Evolutionary conservation across 2,113 vertebrate genomes (phyloP).

Genomic region (Spilogale gracilis): DNA sequence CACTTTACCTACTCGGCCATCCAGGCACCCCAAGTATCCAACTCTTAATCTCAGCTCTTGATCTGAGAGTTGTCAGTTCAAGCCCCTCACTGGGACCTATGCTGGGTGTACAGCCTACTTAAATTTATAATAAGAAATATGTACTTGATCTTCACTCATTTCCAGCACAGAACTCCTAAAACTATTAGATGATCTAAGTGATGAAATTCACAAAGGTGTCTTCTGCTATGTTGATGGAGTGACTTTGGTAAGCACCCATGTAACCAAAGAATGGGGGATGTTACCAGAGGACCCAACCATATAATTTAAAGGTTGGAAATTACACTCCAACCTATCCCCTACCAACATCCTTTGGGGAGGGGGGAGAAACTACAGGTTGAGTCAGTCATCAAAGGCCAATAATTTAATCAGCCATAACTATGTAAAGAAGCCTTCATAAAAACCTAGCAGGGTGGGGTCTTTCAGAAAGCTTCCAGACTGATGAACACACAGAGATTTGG

Average conservation of each 20-base stretch:
- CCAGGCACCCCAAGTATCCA: too few relatives aligned
- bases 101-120: background rate
- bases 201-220: background rate
- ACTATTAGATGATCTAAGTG: background rate
- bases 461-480: background rate
- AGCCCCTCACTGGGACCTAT: background rate
- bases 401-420: background rate
- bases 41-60: background rate
- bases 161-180: background rate
- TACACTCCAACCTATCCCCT: background rate
- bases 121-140: slow-evolving; percentile 23
- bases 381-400: background rate
- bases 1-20: too few relatives aligned
- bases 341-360: background rate
- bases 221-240: background rate
- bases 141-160: background rate
- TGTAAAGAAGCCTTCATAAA: slow-evolving; percentile 4
- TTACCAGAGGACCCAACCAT: background rate
- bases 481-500: background rate
- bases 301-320: background rate
- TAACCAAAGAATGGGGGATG: background rate
- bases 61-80: background rate
- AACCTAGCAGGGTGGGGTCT: background rate
- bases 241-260: background rate
- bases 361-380: background rate